These are phyloP conservation scores for Tetropium fuscum DNA, from an alignment of 2,888 invertebrate species.

Conservation along the genomic window DNA sequence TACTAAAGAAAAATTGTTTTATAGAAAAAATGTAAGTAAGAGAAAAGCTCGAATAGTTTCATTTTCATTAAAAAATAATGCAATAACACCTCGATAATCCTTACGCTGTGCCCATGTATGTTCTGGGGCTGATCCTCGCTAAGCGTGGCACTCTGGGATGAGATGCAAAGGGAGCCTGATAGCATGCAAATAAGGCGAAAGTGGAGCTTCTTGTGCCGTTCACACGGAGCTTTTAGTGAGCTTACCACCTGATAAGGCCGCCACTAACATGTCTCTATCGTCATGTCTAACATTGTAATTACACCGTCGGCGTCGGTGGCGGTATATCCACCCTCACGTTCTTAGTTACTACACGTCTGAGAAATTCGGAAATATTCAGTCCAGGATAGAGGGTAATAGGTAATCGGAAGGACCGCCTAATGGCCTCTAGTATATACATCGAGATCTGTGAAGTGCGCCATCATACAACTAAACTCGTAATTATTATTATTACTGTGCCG, in stretches of 20 bases:
- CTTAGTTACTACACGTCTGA: conserved; percentile 7
- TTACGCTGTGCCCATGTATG: conserved; percentile 16
- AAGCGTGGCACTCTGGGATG: conserved; percentile 39
- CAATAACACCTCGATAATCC: conserved; percentile 26
- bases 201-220: conserved; percentile 58
- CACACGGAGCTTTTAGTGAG: conserved; percentile 61
- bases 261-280: conserved; percentile 48
- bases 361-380: conserved; percentile 3
- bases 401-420: not conserved
- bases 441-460: not conserved
- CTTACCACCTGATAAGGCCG: conserved; percentile 61
- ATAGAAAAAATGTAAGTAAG: no score
- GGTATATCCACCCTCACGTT: conserved; percentile 14
- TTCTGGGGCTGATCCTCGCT: conserved; percentile 28
- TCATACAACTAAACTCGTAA: no score
- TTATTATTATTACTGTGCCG: conserved; percentile 2
- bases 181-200: conserved; percentile 60
- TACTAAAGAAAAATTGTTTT: no score
- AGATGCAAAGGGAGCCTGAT: conserved; percentile 49
- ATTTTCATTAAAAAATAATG: conserved; percentile 28
- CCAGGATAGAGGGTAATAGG: not conserved
- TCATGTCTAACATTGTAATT: conserved; percentile 53
- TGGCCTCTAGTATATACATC: not conserved
- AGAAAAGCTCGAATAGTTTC: no score
- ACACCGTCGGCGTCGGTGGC: conserved; percentile 37